Evolutionary conservation across 2,113 vertebrate genomes (phyloP).

Genomic region (Thamnaconus septentrionalis): DNA sequence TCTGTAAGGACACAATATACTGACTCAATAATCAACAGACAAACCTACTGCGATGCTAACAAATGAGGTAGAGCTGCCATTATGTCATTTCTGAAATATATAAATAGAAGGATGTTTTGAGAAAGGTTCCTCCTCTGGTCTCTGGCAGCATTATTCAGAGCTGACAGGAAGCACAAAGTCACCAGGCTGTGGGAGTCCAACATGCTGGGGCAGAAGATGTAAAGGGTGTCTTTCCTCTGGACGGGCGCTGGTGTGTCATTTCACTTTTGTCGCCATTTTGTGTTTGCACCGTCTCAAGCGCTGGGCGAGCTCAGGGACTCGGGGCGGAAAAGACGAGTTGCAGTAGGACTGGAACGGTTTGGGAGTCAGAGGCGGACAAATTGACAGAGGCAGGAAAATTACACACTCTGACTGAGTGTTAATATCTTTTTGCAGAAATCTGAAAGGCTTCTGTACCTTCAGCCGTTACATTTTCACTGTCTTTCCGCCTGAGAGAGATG

Average conservation of each 20-base stretch:
- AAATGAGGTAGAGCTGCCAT: no score
- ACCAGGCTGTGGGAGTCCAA: background rate
- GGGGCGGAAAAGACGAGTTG: slow-evolving; percentile 6
- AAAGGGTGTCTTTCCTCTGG: slow-evolving; percentile 14
- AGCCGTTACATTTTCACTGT: slow-evolving; percentile 69
- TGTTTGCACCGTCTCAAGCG: no score
- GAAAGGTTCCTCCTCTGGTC: no score
- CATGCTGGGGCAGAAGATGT: slow-evolving; percentile 14
- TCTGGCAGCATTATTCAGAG: no score
- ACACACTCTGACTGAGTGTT: slow-evolving; percentile 62
- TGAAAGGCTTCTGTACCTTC: slow-evolving; percentile 61
- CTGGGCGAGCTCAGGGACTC: no score
- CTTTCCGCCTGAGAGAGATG: slow-evolving; percentile 54
- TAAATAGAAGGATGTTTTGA: no score
- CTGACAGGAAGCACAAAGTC: no score
- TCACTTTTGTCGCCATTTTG: slow-evolving; percentile 1
- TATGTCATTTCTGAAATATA: no score
- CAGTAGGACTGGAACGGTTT: slow-evolving; percentile 34
- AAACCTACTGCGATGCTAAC: no score
- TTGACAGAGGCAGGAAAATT: slow-evolving; percentile 40
- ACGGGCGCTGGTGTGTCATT: slow-evolving; percentile 24
- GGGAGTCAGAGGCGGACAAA: slow-evolving; percentile 45
- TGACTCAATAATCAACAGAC: no score
- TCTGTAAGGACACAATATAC: no score
- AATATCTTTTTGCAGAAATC: slow-evolving; percentile 64